Conservation (phyloP, 2,888 invertebrate genomes). For the Scaptomyza caliginosa region DNA sequence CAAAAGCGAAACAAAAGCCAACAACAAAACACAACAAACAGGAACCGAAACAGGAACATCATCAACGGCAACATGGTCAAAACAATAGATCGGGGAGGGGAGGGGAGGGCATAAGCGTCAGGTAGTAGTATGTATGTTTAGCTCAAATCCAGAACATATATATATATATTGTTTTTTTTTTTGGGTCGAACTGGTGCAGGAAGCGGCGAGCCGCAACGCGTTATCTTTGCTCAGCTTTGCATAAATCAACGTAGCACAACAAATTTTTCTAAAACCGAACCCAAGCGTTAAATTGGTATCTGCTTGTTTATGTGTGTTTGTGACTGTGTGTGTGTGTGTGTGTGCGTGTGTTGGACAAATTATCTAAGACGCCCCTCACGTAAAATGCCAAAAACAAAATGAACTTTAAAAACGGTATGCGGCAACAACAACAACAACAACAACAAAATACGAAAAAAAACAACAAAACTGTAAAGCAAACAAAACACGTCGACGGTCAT, state of each 20-base stretch:
- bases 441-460: conserved; percentile 7
- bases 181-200: conserved; percentile 12
- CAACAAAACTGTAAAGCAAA: conserved; percentile 62
- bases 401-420: conserved; percentile 42
- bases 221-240: conserved; percentile 70
- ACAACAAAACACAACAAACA: conserved; percentile 51
- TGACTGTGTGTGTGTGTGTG: conserved; percentile 22
- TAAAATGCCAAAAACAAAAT: conserved; percentile 64
- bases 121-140: conserved; percentile 9
- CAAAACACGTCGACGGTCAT: conserved; percentile 65
- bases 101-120: neutral
- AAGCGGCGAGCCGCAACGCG: conserved; percentile 58
- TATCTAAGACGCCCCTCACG: conserved; percentile 54
- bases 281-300: conserved; percentile 74
- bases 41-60: conserved; percentile 37
- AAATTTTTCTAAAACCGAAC: conserved; percentile 53
- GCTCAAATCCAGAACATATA: conserved; percentile 7
- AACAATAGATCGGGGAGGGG: conserved; percentile 5
- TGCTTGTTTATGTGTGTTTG: conserved; percentile 2
- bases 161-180: too few species aligned
- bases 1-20: conserved; percentile 67
- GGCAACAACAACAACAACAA: conserved; percentile 30
- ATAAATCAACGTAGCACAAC: conserved; percentile 66
- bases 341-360: conserved; percentile 42
- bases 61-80: conserved; percentile 42